These are phyloP conservation scores for Edolisoma coerulescens DNA, from an alignment of 2,113 vertebrate genomes.

Conservation along the genomic window DNA sequence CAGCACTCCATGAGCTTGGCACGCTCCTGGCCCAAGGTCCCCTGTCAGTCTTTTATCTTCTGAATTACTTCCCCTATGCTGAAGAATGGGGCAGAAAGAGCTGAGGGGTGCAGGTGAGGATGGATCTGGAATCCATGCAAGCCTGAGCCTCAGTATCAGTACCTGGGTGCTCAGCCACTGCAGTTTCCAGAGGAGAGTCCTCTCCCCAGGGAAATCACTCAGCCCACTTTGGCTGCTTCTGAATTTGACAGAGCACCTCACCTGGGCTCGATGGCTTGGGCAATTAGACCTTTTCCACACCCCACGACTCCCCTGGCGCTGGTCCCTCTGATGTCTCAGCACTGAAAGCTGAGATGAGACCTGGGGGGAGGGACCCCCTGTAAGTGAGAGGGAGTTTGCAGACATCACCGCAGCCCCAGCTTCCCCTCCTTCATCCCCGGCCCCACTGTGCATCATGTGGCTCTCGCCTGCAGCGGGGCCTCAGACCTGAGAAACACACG, in stretches of 20 bases:
- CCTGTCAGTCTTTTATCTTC: accelerated
- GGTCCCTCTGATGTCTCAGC: background rate
- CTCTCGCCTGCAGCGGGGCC: background rate
- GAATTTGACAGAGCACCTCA: background rate
- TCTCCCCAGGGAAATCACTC: background rate
- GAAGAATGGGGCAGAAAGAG: background rate
- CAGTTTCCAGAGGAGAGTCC: background rate
- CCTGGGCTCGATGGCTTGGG: accelerated
- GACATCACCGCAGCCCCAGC: background rate
- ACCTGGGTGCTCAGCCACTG: background rate
- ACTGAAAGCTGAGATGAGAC: background rate
- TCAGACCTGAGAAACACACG: background rate
- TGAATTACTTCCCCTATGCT: background rate
- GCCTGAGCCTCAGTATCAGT: background rate
- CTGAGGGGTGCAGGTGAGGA: background rate
- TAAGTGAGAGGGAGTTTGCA: background rate
- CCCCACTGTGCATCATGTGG: background rate
- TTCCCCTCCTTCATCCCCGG: background rate
- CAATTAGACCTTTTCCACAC: background rate
- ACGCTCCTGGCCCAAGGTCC: accelerated
- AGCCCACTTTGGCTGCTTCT: background rate
- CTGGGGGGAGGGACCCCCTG: background rate
- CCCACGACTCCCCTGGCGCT: accelerated
- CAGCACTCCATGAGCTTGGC: background rate
- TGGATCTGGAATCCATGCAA: background rate